Conservation (phyloP, 2,797 vertebrate species). For the Bradypodion pumilum region DNA sequence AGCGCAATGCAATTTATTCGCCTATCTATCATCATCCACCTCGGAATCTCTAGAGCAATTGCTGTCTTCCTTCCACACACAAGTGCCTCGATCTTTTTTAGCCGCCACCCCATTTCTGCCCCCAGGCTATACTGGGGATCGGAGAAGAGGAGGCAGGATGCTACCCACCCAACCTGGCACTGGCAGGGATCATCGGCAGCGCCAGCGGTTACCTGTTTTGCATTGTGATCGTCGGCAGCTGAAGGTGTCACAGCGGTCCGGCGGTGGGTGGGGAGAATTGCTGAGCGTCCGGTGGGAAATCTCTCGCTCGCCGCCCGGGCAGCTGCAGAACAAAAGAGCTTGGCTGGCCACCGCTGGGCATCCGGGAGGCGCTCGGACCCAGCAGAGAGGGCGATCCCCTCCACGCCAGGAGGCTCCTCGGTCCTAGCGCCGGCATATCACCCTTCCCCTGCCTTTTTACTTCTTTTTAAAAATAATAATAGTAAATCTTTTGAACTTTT, state of each 20-base stretch:
- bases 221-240: constrained; percentile 34
- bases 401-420: not conserved
- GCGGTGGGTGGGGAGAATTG: not conserved
- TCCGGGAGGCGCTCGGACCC: constrained; percentile 24
- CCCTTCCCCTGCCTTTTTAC: too few relatives aligned
- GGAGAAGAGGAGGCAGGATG: not conserved
- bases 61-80: too few relatives aligned
- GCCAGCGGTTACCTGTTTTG: constrained; percentile 35
- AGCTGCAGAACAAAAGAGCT: constrained; percentile 13
- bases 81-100: too few relatives aligned
- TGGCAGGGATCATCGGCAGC: not conserved
- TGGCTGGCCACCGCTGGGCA: constrained; percentile 10
- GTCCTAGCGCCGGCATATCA: constrained; percentile 37
- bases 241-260: constrained; percentile 23
- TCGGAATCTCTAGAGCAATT: not conserved
- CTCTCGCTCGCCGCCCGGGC: constrained; percentile 7
- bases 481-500: too few relatives aligned
- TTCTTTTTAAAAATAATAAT: too few relatives aligned
- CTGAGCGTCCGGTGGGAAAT: not conserved
- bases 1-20: not conserved
- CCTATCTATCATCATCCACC: not conserved
- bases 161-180: not conserved
- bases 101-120: not conserved
- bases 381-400: constrained; percentile 14
- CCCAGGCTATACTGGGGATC: not conserved